Percentiles rank a stretch among this genome's conserved stretches.
These are phyloP conservation scores for Eupsilia transversa DNA, from an alignment of 2,888 invertebrate genomes.

Conservation along the genomic window DNA sequence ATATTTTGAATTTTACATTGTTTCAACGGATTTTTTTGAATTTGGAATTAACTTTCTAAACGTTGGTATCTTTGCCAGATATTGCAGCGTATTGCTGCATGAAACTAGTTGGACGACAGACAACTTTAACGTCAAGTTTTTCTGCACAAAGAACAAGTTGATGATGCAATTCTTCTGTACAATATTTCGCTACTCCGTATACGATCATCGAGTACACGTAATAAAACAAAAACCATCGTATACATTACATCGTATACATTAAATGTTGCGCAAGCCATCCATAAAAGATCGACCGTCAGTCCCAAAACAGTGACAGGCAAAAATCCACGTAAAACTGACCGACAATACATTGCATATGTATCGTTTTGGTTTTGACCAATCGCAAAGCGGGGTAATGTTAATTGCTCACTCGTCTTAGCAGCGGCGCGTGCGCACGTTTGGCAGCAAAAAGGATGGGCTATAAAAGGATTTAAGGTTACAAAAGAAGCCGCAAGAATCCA, in stretches of 20 bases:
- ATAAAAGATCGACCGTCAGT: conserved; percentile 56
- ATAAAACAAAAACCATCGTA: conserved; percentile 54
- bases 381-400: conserved; percentile 77
- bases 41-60: conserved; percentile 51
- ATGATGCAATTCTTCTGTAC: conserved; percentile 58
- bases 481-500: conserved; percentile 79
- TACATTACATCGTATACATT: conserved; percentile 57
- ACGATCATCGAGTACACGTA: conserved; percentile 26
- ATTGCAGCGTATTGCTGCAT: conserved; percentile 13
- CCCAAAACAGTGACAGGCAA: conserved; percentile 55
- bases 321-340: conserved; percentile 54
- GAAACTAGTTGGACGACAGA: conserved; percentile 26
- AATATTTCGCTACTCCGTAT: conserved; percentile 54
- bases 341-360: conserved; percentile 57
- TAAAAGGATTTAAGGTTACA: conserved; percentile 77
- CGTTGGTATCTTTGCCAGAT: conserved; percentile 4
- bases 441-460: conserved; percentile 72
- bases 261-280: conserved; percentile 58
- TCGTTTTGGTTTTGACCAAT: conserved; percentile 60
- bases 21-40: conserved; percentile 52
- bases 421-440: conserved; percentile 77
- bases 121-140: conserved; percentile 41
- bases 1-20: conserved; percentile 59
- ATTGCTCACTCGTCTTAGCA: conserved; percentile 80
- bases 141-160: conserved; percentile 41